Conservation (phyloP, 2,113 vertebrate genomes). For the Camarhynchus parvulus region DNA sequence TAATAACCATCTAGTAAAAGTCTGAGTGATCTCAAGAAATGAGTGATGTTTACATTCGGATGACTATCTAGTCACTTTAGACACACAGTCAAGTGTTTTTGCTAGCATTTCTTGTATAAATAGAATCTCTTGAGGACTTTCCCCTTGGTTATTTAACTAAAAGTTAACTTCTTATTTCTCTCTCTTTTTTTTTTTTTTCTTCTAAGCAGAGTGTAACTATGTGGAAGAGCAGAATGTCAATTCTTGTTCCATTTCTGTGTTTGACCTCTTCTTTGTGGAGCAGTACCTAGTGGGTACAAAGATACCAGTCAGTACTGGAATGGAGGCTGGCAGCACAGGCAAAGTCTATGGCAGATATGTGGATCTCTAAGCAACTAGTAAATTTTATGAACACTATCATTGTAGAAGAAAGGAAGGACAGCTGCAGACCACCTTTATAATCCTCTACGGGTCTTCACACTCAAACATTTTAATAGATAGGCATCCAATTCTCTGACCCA, state of each 20-base stretch:
- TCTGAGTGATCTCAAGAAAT: neutral
- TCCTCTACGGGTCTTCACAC: neutral
- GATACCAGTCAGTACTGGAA: neutral
- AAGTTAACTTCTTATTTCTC: neutral
- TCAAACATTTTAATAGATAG: neutral
- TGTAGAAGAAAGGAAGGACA: neutral
- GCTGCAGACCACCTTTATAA: neutral
- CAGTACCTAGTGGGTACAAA: neutral
- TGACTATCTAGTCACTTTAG: neutral
- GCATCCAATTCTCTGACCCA: neutral
- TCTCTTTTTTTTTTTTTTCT: no score
- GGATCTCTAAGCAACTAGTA: neutral
- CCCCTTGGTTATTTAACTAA: neutral
- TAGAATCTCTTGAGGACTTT: neutral
- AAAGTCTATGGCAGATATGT: neutral
- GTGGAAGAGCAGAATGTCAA: neutral
- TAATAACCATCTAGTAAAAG: neutral
- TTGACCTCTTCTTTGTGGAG: neutral
- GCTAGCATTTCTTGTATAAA: neutral
- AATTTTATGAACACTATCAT: neutral
- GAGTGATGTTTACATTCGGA: neutral
- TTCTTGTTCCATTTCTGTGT: neutral
- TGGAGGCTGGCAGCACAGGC: neutral
- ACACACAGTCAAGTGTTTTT: neutral
- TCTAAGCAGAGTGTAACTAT: neutral